Conservation (phyloP, 2,797 vertebrate species). For the Dallia pectoralis region DNA sequence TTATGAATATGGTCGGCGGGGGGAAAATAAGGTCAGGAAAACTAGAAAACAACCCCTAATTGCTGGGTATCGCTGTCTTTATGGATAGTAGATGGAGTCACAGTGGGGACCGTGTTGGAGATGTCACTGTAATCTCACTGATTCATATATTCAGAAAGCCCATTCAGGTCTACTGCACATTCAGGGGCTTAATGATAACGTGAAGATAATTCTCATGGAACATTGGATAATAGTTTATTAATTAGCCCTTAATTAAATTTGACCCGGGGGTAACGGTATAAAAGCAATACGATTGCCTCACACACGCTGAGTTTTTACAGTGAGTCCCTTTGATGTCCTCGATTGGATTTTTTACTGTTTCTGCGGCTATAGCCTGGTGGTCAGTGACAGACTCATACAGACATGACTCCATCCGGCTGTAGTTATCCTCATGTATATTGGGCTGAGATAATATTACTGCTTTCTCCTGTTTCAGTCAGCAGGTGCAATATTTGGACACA, state of each 20-base stretch:
- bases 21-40: constrained; percentile 39
- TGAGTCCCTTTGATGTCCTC: not conserved
- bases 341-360: not conserved
- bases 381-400: not conserved
- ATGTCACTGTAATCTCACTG: constrained; percentile 45
- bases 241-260: constrained; percentile 53
- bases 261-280: constrained; percentile 6
- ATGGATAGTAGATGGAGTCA: constrained; percentile 42
- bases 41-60: constrained; percentile 72
- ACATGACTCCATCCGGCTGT: not conserved
- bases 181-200: constrained; percentile 59
- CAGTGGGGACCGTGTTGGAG: constrained; percentile 37
- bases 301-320: not conserved
- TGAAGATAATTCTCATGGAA: constrained; percentile 59
- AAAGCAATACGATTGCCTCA: not conserved
- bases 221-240: constrained; percentile 23
- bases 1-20: constrained; percentile 43
- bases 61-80: constrained; percentile 61
- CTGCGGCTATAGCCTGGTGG: not conserved
- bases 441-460: too few species aligned
- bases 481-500: too few species aligned
- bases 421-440: not conserved
- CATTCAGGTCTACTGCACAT: constrained; percentile 61
- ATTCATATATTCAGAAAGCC: constrained; percentile 47
- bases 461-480: too few species aligned